phyloP scores from a whole-genome alignment of 2,113 vertebrate genomes.

The Recurvirostra avosetta region DNA sequence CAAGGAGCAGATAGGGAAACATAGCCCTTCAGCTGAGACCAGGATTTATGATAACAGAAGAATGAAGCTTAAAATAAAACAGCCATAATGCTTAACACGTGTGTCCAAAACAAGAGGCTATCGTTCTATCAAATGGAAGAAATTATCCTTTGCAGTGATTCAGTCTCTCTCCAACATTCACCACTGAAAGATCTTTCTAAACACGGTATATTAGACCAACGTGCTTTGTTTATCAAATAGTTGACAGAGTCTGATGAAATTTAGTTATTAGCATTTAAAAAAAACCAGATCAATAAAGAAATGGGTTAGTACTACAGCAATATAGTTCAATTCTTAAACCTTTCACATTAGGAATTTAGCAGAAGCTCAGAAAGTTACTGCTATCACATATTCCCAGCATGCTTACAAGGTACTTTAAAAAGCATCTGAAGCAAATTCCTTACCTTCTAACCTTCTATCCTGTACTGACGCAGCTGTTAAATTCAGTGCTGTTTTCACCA shows the following conservation, averaged over 20 bases:
- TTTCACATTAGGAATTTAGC: background rate
- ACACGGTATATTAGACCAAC: background rate
- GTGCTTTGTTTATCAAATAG: background rate
- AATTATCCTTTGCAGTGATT: background rate
- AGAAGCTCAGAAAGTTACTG: background rate
- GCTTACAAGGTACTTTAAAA: background rate
- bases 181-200: background rate
- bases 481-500: conserved; percentile 43
- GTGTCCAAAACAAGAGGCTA: background rate
- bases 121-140: background rate
- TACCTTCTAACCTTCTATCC: background rate
- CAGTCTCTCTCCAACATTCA: background rate
- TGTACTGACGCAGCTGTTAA: background rate
- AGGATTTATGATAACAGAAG: background rate
- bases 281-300: background rate
- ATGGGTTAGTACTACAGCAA: background rate
- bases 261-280: background rate
- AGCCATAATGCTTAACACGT: background rate
- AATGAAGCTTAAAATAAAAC: background rate
- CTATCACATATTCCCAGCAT: background rate
- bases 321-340: background rate
- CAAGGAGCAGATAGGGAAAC: background rate
- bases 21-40: background rate
- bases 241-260: background rate
- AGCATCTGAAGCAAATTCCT: background rate